These are phyloP conservation scores for Kobus ellipsiprymnus DNA, from an alignment of 2,113 vertebrate genomes.

Conservation along the genomic window DNA sequence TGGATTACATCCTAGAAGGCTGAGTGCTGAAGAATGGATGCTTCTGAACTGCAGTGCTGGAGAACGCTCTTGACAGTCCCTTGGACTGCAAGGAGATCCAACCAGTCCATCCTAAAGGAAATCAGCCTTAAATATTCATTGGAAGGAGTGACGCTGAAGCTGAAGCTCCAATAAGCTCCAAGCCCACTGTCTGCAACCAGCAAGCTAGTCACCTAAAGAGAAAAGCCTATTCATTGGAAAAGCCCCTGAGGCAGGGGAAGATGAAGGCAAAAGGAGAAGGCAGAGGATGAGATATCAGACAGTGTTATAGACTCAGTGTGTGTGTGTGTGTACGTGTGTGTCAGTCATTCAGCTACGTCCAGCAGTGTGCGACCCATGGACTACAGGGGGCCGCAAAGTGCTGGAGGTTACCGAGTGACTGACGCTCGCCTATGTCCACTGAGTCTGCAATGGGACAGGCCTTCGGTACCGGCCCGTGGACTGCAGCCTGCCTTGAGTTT, in stretches of 20 bases:
- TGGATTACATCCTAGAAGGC: background rate
- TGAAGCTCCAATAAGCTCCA: background rate
- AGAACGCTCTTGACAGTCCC: background rate
- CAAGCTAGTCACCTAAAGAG: background rate
- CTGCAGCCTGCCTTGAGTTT: background rate
- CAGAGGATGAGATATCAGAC: background rate
- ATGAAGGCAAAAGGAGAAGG: background rate
- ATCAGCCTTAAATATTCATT: background rate
- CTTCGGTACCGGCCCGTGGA: accelerated
- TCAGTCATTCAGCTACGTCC: accelerated
- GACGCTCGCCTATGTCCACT: accelerated
- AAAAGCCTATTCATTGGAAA: background rate
- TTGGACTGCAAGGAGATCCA: background rate
- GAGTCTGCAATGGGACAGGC: background rate
- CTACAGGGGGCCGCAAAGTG: accelerated
- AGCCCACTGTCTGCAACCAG: background rate
- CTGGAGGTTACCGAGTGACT: accelerated
- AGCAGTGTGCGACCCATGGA: too few species aligned
- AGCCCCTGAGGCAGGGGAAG: background rate
- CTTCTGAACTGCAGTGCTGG: background rate
- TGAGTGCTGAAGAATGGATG: background rate
- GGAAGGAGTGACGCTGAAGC: background rate
- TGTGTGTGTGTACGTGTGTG: too few species aligned
- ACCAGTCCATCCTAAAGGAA: background rate
- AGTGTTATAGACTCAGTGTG: background rate